A percentile compares a stretch with the other conserved stretches of the same genome.
phyloP scores from a whole-genome alignment of 2,888 invertebrate species.

The Polydrusus pterygomalis region DNA sequence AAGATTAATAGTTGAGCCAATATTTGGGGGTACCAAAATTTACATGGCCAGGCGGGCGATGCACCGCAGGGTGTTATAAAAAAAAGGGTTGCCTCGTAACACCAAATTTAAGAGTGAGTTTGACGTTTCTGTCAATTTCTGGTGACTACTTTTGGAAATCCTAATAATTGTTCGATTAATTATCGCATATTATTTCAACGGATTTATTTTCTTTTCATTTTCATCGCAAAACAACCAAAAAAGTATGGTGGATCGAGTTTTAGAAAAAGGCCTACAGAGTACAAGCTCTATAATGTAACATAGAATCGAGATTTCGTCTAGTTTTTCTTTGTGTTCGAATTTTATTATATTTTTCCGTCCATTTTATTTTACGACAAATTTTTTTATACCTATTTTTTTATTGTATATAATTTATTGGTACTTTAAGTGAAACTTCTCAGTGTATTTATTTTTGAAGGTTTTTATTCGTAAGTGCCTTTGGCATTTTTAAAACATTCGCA shows the following conservation, averaged over 20 bases:
- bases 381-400: constrained; percentile 41
- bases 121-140: no score
- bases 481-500: constrained; percentile 48
- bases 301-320: constrained; percentile 12
- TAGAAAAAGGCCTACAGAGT: constrained; percentile 61
- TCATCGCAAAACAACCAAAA: background rate
- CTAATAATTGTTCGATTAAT: no score
- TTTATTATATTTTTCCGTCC: constrained; percentile 54
- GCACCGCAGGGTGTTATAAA: no score
- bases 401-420: constrained; percentile 29
- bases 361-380: constrained; percentile 43
- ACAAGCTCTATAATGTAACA: constrained; percentile 55
- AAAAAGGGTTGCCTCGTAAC: no score
- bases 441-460: constrained; percentile 15
- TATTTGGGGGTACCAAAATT: no score
- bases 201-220: constrained; percentile 26
- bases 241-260: background rate
- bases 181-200: no score
- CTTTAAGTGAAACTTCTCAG: background rate
- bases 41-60: no score
- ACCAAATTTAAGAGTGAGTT: no score
- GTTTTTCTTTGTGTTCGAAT: constrained; percentile 13
- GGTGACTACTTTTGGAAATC: no score
- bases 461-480: constrained; percentile 52
- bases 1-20: no score